phyloP scores from a whole-genome alignment of 2,797 vertebrate species.

The Buphagus erythrorhynchus region DNA sequence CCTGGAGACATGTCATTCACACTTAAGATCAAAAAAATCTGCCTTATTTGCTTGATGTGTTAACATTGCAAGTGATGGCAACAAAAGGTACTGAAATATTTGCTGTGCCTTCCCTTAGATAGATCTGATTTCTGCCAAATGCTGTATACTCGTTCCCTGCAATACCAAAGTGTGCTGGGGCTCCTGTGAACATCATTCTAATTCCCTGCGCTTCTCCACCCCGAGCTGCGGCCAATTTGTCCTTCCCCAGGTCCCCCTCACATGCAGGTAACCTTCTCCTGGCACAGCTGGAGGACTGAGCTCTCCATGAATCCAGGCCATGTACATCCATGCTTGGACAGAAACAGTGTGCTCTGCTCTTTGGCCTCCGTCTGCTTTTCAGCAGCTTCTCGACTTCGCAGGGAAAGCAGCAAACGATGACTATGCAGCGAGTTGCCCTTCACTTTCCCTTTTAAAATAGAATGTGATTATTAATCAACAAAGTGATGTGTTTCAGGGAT shows the following conservation, averaged over 20 bases:
- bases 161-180: accelerated
- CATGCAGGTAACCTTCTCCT: not conserved
- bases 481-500: not conserved
- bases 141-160: not conserved
- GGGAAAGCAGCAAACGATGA: not conserved
- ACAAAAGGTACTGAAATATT: not conserved
- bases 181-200: not conserved
- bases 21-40: not conserved
- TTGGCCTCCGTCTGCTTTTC: not conserved
- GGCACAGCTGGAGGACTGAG: not conserved
- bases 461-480: constrained; percentile 55
- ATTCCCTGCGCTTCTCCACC: not conserved
- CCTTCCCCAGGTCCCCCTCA: not conserved
- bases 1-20: not conserved
- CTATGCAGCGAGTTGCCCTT: not conserved
- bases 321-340: not conserved
- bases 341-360: not conserved
- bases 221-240: accelerated
- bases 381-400: not conserved
- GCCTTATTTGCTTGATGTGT: not conserved
- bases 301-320: not conserved
- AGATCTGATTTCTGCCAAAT: not conserved
- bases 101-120: not conserved
- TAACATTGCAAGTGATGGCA: not conserved
- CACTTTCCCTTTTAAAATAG: constrained; percentile 35